A percentile compares a stretch with the other conserved stretches of the same genome.
Evolutionary conservation across 1,140 invertebrate species (phyloP).

Genomic region (Drosophila melanica): DNA sequence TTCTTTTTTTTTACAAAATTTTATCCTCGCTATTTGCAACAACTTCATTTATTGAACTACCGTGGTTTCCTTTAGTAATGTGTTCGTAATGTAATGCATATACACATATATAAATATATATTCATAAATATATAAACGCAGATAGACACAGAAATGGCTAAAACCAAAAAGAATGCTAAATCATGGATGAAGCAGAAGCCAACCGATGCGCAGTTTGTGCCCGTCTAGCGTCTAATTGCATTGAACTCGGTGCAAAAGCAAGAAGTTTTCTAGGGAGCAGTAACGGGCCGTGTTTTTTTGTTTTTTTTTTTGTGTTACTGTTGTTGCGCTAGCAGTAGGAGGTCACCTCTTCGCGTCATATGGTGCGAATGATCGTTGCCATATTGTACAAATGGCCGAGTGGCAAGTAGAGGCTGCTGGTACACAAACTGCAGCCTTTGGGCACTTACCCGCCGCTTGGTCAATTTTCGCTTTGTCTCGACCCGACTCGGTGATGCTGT

Average conservation of each 20-base stretch:
- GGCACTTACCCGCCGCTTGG: slow-evolving; percentile 17
- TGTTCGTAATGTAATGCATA: slow-evolving; percentile 8
- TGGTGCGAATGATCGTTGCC: slow-evolving; percentile 77
- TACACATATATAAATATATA: slow-evolving; percentile 30
- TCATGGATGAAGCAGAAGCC: slow-evolving; percentile 65
- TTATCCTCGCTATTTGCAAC: not conserved
- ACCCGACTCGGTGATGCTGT: slow-evolving; percentile 9
- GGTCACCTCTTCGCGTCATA: slow-evolving; percentile 62
- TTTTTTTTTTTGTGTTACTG: not conserved
- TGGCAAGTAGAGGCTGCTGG: slow-evolving; percentile 7
- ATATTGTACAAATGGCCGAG: slow-evolving; percentile 73
- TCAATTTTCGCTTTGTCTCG: slow-evolving; percentile 6
- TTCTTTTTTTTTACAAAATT: too few species aligned
- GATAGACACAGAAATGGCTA: slow-evolving; percentile 33
- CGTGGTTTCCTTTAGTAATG: too few species aligned
- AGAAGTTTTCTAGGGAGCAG: slow-evolving; percentile 13
- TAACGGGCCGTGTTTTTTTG: not conserved
- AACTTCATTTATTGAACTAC: too few species aligned
- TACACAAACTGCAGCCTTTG: slow-evolving; percentile 50
- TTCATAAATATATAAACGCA: slow-evolving; percentile 3
- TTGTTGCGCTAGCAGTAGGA: slow-evolving; percentile 54
- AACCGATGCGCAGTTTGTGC: slow-evolving; percentile 45
- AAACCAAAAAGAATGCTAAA: slow-evolving; percentile 71
- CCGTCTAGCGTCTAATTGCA: slow-evolving; percentile 69
- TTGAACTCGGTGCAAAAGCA: slow-evolving; percentile 55